phyloP scores from a whole-genome alignment of 2,797 vertebrate species.

The Crenuchus spilurus region DNA sequence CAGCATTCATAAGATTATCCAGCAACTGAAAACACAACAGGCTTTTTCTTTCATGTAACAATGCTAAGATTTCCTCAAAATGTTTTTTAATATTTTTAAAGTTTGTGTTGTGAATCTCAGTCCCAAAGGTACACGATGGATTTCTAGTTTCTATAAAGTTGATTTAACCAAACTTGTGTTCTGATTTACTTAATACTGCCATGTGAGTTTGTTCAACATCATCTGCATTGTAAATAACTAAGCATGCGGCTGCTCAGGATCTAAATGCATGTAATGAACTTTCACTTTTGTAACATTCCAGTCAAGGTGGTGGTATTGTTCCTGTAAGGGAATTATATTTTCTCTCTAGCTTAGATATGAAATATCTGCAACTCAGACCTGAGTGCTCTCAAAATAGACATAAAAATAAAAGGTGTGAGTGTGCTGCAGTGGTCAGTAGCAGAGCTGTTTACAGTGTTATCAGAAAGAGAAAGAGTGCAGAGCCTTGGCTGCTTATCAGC shows the following conservation, averaged over 20 bases:
- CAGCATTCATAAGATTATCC: too few relatives aligned
- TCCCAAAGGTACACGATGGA: too few relatives aligned
- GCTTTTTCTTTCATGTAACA: too few relatives aligned
- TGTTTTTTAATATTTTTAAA: too few relatives aligned
- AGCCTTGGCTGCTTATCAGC: constrained; percentile 73
- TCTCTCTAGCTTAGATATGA: background rate
- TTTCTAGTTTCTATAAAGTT: too few relatives aligned
- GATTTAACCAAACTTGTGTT: too few relatives aligned
- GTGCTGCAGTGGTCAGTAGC: background rate
- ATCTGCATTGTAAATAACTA: background rate
- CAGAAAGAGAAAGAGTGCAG: constrained; percentile 48
- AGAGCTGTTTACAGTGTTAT: constrained; percentile 31
- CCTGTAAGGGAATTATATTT: too few relatives aligned
- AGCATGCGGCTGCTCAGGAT: background rate
- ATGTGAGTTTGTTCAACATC: background rate
- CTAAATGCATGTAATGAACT: background rate
- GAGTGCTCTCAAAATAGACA: background rate
- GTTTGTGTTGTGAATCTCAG: too few relatives aligned
- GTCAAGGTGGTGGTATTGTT: background rate
- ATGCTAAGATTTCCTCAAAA: too few relatives aligned
- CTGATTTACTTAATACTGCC: too few relatives aligned
- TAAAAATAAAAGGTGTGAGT: background rate
- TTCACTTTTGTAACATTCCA: background rate
- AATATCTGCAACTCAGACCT: background rate
- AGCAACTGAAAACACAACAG: too few relatives aligned